Base-by-base conservation (phyloP, 2,797 vertebrate genomes). In the Pipistrellus nathusii region DNA sequence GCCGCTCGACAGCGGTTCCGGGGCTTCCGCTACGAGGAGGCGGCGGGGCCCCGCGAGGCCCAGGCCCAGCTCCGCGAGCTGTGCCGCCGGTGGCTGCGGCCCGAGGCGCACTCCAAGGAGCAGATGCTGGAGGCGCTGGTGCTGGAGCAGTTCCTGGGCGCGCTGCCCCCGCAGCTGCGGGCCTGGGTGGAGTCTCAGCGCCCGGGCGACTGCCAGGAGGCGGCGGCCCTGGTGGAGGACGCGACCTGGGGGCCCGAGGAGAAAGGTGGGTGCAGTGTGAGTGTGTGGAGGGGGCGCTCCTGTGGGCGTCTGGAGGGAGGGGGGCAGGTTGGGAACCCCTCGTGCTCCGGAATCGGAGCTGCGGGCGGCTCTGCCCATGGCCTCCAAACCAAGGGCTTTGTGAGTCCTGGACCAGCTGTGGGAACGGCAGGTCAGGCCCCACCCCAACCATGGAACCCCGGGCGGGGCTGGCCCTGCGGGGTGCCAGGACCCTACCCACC, bases 111-210 rank as follows among this genome's bases (percentile, higher is more conserved):
- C 72, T 97, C 97, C 80, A 97, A 96, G 84, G 96, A 96, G 4
- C 95, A 96, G 82, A 92, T 97, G 25, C 35, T 97, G 46, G 97
- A 97, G 51, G 30, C 93, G 13, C 77, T 97, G 94, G 96, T 97
- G 91, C 93, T 97, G 8, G 97, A 97, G 69, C 97, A 96, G 73
- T 96, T 97, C 72, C 91, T 97, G 20, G 66, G 38, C 0, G 20
- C 3, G 0, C 57, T 97, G 30, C 97, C 97, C 0, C 23, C 30
- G 9, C 82, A 96, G 81, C 71, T 96, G 4, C 91, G 66, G 12
- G 21, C 35, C 0, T 96, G 97, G 96, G 94, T 97, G 23, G 81
- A 95, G 32, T 96, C 96, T 0, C 96, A 95, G 57, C 96, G 92
- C 59, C 97, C 97, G 0, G 46, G 68, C 30, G 78, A 95, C 75